These are phyloP conservation scores for Coregonus ussuriensis DNA, from an alignment of 2,797 vertebrate species.

Conservation along the genomic window DNA sequence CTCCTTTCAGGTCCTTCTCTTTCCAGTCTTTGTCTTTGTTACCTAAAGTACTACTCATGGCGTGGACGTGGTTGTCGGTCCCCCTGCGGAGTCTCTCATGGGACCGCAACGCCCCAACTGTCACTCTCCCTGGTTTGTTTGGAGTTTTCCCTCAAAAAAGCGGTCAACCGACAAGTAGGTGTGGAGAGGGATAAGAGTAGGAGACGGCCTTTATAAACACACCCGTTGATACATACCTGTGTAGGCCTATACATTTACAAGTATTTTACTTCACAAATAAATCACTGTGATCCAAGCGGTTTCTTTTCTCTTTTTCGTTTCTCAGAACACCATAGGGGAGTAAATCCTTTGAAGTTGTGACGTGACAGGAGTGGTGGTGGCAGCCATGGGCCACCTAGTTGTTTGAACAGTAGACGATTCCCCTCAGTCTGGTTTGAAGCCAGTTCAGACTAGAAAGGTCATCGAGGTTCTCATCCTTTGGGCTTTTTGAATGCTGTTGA, in stretches of 20 bases:
- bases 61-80: slow-evolving; percentile 73
- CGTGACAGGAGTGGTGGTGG: slow-evolving; percentile 55
- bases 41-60: slow-evolving; percentile 98
- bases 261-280: slow-evolving; percentile 44
- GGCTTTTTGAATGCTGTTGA: slow-evolving; percentile 56
- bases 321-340: slow-evolving; percentile 66
- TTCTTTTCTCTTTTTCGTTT: slow-evolving; percentile 46
- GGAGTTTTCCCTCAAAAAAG: slow-evolving; percentile 6
- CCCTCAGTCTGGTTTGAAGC: slow-evolving; percentile 48
- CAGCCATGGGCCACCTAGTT: slow-evolving; percentile 85
- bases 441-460: slow-evolving; percentile 58
- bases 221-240: slow-evolving; percentile 61
- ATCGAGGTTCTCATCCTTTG: slow-evolving; percentile 60
- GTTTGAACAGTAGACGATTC: slow-evolving; percentile 63
- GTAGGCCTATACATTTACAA: slow-evolving; percentile 54
- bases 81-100: slow-evolving; percentile 84
- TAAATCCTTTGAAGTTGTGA: slow-evolving; percentile 71
- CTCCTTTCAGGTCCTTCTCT: slow-evolving; percentile 94
- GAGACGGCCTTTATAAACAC: slow-evolving; percentile 61
- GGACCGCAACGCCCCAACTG: slow-evolving; percentile 61
- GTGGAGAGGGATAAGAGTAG: slow-evolving; percentile 44
- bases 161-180: slow-evolving; percentile 60
- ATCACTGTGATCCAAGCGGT: slow-evolving; percentile 48
- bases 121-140: slow-evolving; percentile 55
- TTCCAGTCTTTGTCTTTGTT: slow-evolving; percentile 97